Evolutionary conservation across 1,140 invertebrate species (phyloP).

Genomic region (Ephestia elutella): DNA sequence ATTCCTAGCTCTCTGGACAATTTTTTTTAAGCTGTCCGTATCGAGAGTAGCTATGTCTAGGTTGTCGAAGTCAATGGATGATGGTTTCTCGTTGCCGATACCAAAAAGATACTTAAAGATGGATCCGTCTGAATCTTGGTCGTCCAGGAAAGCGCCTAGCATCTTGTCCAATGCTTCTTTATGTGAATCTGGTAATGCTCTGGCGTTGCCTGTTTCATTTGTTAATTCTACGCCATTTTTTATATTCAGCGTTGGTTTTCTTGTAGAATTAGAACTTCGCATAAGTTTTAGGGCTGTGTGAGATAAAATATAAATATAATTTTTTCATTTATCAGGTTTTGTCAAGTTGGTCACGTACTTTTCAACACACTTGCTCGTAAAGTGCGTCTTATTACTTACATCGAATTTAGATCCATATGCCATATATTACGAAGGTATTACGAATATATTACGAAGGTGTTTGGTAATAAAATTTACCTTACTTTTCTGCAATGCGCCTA

Average conservation of each 20-base stretch:
- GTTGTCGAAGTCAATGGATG: constrained; percentile 8
- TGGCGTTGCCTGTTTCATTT: neutral
- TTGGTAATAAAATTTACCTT: too few relatives aligned
- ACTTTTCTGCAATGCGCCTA: too few relatives aligned
- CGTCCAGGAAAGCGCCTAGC: constrained; percentile 11
- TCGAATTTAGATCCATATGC: too few relatives aligned
- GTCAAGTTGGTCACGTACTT: too few relatives aligned
- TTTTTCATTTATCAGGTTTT: too few relatives aligned
- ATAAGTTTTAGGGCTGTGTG: too few relatives aligned
- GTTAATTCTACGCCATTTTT: neutral
- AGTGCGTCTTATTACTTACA: too few relatives aligned
- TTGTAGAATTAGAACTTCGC: neutral
- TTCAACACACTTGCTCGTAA: too few relatives aligned
- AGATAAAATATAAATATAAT: too few relatives aligned
- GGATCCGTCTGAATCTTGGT: constrained; percentile 8
- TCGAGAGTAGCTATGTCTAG: constrained; percentile 26
- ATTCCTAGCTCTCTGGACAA: constrained; percentile 17
- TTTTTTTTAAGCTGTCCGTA: constrained; percentile 16
- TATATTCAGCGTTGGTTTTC: neutral
- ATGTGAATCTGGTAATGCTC: constrained; percentile 11
- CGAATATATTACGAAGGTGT: too few relatives aligned
- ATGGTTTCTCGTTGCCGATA: constrained; percentile 3
- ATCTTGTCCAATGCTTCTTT: constrained; percentile 17
- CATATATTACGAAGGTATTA: too few relatives aligned
- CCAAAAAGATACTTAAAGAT: constrained; percentile 12